Conservation (phyloP, 2,888 invertebrate genomes). For the Sesia bembeciformis region DNA sequence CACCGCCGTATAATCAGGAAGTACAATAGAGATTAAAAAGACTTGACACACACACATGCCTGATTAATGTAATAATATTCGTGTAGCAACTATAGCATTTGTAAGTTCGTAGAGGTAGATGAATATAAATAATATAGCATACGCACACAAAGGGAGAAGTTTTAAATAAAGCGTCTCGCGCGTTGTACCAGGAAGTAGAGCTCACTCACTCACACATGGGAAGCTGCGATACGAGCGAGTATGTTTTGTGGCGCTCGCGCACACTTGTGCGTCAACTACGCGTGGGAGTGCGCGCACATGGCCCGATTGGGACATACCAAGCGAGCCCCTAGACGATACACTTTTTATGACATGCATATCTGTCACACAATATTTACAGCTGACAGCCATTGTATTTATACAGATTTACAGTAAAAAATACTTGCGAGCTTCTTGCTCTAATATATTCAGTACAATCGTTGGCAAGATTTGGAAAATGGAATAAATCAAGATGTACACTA, state of each 20-base stretch:
- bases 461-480: no score
- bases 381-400: background rate
- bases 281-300: slow-evolving; percentile 74
- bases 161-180: slow-evolving; percentile 70
- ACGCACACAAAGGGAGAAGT: slow-evolving; percentile 60
- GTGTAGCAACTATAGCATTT: slow-evolving; percentile 37
- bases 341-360: slow-evolving; percentile 57
- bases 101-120: slow-evolving; percentile 13
- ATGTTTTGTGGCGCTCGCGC: slow-evolving; percentile 61
- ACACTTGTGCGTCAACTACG: slow-evolving; percentile 63
- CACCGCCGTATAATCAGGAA: slow-evolving; percentile 62
- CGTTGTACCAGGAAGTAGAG: slow-evolving; percentile 72
- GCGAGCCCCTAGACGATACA: slow-evolving; percentile 67
- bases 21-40: slow-evolving; percentile 72
- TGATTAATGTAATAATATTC: slow-evolving; percentile 64
- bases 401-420: background rate
- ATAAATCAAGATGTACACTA: no score
- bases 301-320: slow-evolving; percentile 65
- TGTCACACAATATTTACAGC: slow-evolving; percentile 33
- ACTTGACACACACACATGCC: slow-evolving; percentile 55
- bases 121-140: slow-evolving; percentile 66
- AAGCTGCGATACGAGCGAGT: slow-evolving; percentile 30
- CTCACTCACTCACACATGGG: slow-evolving; percentile 54
- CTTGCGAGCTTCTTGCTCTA: no score
- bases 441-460: no score